Percentiles rank a stretch among this genome's conserved stretches.
phyloP scores from a whole-genome alignment of 2,888 invertebrate species.

The Andrena camellia region DNA sequence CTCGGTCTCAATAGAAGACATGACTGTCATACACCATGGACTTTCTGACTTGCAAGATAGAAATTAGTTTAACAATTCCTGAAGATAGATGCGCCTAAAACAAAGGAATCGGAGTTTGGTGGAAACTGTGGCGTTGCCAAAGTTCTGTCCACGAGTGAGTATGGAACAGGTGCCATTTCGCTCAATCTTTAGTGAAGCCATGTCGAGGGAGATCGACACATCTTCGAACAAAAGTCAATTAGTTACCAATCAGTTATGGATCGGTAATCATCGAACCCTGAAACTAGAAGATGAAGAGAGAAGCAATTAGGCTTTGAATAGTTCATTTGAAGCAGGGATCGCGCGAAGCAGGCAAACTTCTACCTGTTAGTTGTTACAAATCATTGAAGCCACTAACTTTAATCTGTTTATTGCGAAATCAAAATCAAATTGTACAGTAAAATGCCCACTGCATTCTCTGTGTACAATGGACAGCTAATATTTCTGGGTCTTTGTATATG shows the following conservation, averaged over 20 bases:
- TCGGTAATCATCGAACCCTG: background rate
- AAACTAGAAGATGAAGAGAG: background rate
- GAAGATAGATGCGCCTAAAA: background rate
- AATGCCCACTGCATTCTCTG: too few relatives aligned
- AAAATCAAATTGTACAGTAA: too few relatives aligned
- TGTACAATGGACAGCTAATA: too few relatives aligned
- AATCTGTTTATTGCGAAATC: too few relatives aligned
- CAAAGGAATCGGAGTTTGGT: slow-evolving; percentile 5
- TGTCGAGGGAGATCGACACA: background rate
- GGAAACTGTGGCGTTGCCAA: slow-evolving; percentile 30
- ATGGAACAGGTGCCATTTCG: slow-evolving; percentile 6
- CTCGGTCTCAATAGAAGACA: background rate
- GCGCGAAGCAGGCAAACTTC: too few relatives aligned
- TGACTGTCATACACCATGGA: background rate
- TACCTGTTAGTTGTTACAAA: too few relatives aligned
- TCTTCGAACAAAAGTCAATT: slow-evolving; percentile 7
- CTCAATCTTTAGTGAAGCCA: background rate
- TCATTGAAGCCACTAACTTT: too few relatives aligned
- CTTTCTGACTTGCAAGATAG: background rate
- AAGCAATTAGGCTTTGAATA: background rate
- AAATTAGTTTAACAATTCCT: slow-evolving; percentile 4
- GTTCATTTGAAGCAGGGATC: background rate
- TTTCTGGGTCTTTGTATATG: too few relatives aligned
- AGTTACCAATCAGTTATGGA: background rate
- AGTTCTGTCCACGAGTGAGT: slow-evolving; percentile 23